Evolutionary conservation across 2,113 vertebrate species (phyloP).

Genomic region (Bothrops jararaca): DNA sequence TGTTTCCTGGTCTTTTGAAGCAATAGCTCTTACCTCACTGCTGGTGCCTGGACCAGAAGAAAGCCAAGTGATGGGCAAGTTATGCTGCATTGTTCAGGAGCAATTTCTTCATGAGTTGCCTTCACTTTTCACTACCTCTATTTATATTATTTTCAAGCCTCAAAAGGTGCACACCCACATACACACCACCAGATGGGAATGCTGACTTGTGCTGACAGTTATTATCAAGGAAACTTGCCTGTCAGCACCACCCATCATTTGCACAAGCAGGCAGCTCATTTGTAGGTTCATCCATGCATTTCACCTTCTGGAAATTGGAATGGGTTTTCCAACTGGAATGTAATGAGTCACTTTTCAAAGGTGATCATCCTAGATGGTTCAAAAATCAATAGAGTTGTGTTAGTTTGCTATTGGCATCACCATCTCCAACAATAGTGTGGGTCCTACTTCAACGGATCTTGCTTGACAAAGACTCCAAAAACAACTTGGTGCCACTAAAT

Average conservation of each 20-base stretch:
- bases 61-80: neutral
- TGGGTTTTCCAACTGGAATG: neutral
- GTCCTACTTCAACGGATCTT: neutral
- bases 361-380: neutral
- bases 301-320: neutral
- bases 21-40: neutral
- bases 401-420: neutral
- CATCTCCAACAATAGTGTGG: neutral
- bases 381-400: neutral
- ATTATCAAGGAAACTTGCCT: neutral
- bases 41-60: neutral
- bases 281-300: neutral
- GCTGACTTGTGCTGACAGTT: neutral
- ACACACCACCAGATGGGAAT: neutral
- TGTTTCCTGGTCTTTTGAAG: neutral
- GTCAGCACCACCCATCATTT: neutral
- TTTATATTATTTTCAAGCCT: neutral
- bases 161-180: neutral
- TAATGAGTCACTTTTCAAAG: neutral
- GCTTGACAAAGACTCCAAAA: neutral
- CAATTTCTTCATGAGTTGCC: neutral
- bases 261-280: neutral
- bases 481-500: neutral
- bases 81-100: neutral
- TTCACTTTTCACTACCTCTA: constrained; percentile 1